Evolutionary conservation across 2,888 invertebrate species (phyloP).

Genomic region (Drosophila borborema): DNA sequence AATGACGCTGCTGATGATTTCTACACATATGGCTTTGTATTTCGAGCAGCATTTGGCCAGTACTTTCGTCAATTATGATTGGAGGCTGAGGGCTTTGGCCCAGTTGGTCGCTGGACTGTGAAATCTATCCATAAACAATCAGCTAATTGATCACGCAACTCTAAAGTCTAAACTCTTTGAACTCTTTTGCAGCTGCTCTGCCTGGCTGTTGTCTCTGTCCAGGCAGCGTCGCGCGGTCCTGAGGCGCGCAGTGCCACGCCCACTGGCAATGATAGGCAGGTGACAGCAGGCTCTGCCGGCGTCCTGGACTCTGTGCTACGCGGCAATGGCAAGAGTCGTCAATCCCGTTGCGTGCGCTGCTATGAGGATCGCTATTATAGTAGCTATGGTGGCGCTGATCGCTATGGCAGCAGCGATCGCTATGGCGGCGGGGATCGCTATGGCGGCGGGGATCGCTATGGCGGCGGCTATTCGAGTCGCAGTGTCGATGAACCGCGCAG

Average conservation of each 20-base stretch:
- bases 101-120: constrained; percentile 69
- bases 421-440: constrained; percentile 35
- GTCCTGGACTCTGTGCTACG: constrained; percentile 70
- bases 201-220: constrained; percentile 53
- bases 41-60: constrained; percentile 46
- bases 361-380: constrained; percentile 82
- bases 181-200: constrained; percentile 54
- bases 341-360: constrained; percentile 83
- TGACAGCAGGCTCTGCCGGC: constrained; percentile 48
- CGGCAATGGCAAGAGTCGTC: constrained; percentile 78
- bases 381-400: constrained; percentile 30
- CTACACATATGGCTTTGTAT: constrained; percentile 45
- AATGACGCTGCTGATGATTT: constrained; percentile 60
- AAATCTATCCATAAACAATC: constrained; percentile 77
- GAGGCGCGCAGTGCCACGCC: constrained; percentile 59
- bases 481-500: constrained; percentile 77
- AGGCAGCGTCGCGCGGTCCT: constrained; percentile 47
- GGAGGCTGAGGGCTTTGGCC: constrained; percentile 72
- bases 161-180: constrained; percentile 16
- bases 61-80: constrained; percentile 73
- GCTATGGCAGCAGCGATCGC: constrained; percentile 33
- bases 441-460: constrained; percentile 48
- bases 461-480: constrained; percentile 73
- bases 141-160: constrained; percentile 64
- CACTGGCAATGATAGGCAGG: constrained; percentile 30